A percentile compares a stretch with the other conserved stretches of the same genome.
Conservation (phyloP, 2,888 invertebrate species). For the Lapara coniferarum region DNA sequence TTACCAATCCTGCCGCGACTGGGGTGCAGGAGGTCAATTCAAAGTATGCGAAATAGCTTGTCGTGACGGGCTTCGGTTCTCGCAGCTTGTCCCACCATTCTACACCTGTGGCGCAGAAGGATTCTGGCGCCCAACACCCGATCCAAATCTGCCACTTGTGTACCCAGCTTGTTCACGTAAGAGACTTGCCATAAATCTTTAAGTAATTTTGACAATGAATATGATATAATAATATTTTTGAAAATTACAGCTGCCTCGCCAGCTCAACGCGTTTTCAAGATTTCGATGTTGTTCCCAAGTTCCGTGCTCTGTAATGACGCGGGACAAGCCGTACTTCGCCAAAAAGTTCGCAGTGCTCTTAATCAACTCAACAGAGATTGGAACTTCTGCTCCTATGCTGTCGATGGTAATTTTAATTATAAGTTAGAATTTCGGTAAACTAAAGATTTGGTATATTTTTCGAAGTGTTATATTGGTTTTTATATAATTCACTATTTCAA, state of each 20-base stretch:
- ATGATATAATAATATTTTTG: constrained; percentile 29
- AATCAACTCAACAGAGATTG: constrained; percentile 96
- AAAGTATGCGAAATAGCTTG: constrained; percentile 97
- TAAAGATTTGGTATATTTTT: background rate
- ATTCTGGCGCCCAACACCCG: constrained; percentile 95
- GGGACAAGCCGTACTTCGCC: constrained; percentile 94
- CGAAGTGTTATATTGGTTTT: background rate
- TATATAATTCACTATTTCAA: constrained; percentile 18
- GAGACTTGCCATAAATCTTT: constrained; percentile 40
- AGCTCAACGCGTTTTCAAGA: constrained; percentile 97
- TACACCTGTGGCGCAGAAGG: constrained; percentile 99
- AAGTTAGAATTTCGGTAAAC: background rate
- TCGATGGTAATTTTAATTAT: constrained; percentile 85
- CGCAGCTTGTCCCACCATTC: constrained; percentile 96
- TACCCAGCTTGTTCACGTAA: constrained; percentile 96
- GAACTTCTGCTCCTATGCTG: constrained; percentile 97
- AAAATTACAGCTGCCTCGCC: constrained; percentile 88
- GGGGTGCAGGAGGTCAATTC: constrained; percentile 98
- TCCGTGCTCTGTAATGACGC: constrained; percentile 98
- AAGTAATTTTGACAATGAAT: background rate
- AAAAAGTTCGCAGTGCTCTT: constrained; percentile 94
- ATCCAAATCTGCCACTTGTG: constrained; percentile 91
- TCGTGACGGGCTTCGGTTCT: constrained; percentile 93
- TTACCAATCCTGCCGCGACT: constrained; percentile 95
- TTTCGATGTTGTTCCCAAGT: constrained; percentile 97